Base-by-base conservation (phyloP, 2,797 vertebrate genomes). In the Toxotes lorentzi region DNA sequence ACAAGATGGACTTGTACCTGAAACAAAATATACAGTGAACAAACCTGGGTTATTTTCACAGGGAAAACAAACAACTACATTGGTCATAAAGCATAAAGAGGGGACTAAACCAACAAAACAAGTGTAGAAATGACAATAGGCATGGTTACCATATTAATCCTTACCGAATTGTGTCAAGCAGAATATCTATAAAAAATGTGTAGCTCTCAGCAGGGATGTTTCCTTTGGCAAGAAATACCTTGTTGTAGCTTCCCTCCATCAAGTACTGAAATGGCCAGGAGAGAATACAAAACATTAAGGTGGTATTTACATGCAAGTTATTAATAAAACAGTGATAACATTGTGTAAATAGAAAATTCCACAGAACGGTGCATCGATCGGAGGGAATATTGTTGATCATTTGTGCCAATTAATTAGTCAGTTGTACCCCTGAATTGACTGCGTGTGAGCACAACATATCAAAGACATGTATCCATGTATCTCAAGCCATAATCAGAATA, bases 181-280 rank as follows among this genome's bases (percentile, higher is more conserved):
- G 92, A 91, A 98, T 99, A 88, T 99, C 97, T 23, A 99, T 99
- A 91, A 99, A 99, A 93, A 98, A 99, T 13, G 96, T 99, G 82
- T 99, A 99, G 70, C 97, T 99, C 89, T 98, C 97, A 0, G 97
- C 97, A 0, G 98, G 98, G 86, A 99, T 99, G 90, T 99, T 99
- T 21, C 97, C 97, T 90, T 98, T 99, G 40, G 97, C 98, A 51
- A 99, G 95, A 87, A 99, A 99, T 5, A 99, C 98, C 73, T 99
- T 99, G 95, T 99, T 99, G 94, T 99, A 99, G 87, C 97, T 99
- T 62, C 98, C 97, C 70, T 99, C 98, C 97, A 99, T 99, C 92
- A 99, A 87, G 82, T 98, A 99, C 97, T 99, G 81, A 17, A 90
- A 81, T 45, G 45, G 14, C 43, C 8, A 73, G 3, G 21, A 80